A percentile compares a stretch with the other conserved stretches of the same genome.
These are phyloP conservation scores for Sebastes kiyomatsui DNA, from an alignment of 2,797 vertebrate species.

Conservation along the genomic window DNA sequence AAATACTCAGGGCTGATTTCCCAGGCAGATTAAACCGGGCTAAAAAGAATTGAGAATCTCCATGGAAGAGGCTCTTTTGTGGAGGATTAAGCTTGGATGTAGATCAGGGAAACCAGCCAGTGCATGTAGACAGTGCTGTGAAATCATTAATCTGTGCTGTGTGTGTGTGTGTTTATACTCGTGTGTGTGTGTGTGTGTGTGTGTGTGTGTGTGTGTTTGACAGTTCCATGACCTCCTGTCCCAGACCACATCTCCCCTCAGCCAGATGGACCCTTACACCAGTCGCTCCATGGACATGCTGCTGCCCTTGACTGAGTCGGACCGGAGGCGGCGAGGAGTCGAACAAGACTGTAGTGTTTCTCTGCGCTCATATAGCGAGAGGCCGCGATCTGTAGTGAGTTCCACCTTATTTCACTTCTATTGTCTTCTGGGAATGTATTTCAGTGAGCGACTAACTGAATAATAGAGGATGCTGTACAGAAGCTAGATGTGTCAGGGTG, in stretches of 20 bases:
- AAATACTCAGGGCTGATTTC: constrained; percentile 59
- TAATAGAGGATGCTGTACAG: background rate
- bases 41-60: constrained; percentile 56
- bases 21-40: constrained; percentile 68
- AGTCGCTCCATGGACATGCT: constrained; percentile 91
- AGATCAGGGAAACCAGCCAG: constrained; percentile 47
- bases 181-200: background rate
- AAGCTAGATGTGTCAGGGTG: background rate
- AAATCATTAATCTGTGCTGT: constrained; percentile 47
- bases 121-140: constrained; percentile 37
- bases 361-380: constrained; percentile 83
- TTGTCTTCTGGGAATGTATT: background rate
- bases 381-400: constrained; percentile 89
- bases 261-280: constrained; percentile 90
- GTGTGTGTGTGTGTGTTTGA: background rate
- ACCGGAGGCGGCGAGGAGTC: constrained; percentile 80
- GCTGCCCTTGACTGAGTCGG: constrained; percentile 85
- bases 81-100: constrained; percentile 54
- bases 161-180: background rate
- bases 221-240: constrained; percentile 95
- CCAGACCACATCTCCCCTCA: constrained; percentile 88
- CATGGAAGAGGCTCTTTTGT: constrained; percentile 55
- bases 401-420: background rate
- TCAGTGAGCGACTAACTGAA: background rate
- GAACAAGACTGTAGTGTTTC: constrained; percentile 86